Base-by-base conservation (phyloP, 2,888 invertebrate genomes). In the Leucophenga maculata region DNA sequence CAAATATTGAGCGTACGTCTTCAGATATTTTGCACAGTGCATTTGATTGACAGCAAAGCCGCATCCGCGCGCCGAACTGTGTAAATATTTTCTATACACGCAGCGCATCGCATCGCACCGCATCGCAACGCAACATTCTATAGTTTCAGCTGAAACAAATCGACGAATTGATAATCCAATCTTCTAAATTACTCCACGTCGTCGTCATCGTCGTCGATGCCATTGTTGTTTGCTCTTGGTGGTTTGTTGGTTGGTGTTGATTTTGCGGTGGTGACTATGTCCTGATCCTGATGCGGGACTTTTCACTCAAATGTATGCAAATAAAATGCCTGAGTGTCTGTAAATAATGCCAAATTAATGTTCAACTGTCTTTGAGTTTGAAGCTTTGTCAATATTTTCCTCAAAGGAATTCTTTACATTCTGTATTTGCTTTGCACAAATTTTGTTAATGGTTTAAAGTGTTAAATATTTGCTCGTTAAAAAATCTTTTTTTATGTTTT, bases 81-180 rank as follows among this genome's bases (percentile, higher is more conserved):
- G 14, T 11, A 22, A 55, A 55, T 55, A 55, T 59, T 59, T 59
- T 59, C 18, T 11, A 52, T 16, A 52, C n/a, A 18, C 54, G 20
- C 59, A 59, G 32, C 8, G 1, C 13, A 13, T 9, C 57, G 39
- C 22, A 62, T 32, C 32, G n/a, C 50, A 16, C 14, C 32, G 59
- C 59, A 59, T 32, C 50, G 16, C 31, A 59, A 9, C 13, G 39
- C 39, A 39, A 11, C 39, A 39, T 39, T 39, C 39, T 39, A 39
- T 39, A 39, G 39, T 20, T 48, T 64, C 46, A 64, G 46, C 32
- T 64, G n/a, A 18, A 64, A 64, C 62, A 64, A 64, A 64, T 46
- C 62, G 48, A 44, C 44, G 48, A 64, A 64, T 64, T 46, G 62
- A 48, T 64, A 64, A 64, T 64, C 62, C 62, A 64, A 64, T 64